Evolutionary conservation across 2,888 invertebrate genomes (phyloP), one percentile per base, ranked within the genome.

Genomic region (Liodrosophila aerea): DNA sequence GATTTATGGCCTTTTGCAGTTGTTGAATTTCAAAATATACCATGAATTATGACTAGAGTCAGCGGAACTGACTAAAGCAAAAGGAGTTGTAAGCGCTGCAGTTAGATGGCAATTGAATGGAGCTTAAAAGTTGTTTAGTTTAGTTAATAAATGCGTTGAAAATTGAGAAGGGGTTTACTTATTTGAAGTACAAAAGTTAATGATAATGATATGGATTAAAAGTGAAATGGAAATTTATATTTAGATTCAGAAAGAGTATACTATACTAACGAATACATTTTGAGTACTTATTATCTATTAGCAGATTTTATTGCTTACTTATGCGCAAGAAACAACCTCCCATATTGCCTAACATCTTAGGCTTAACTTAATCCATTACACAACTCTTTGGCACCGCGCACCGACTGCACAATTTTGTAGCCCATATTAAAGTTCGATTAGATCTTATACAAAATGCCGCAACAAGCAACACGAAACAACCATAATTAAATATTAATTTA

Each of bases 401-500:
- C 64, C 31, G 36, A 69, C 46, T 51, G 12, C 34, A 44, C 56
- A 63, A 7, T 46, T 76, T 58, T 73, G 60, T 71, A 50, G 69
- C 43, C 63, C 56, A 64, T 64, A 73, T 77, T 77, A 58, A 76
- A 46, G 52, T 61, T 49, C 58, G 82, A 82, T 82, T 78, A 75
- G 64, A 82, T 82, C 86, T 53, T 46, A 76, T n/a, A 22, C 22
- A 22, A 81, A 69, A 57, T 62, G 54, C 49, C 52, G 62, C 50
- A 56, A 50, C 54, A 37, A 47, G 50, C 43, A 37, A 63, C 40
- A 60, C 39, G 44, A 61, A 82, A 85, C 65, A 64, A 64, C 68
- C 74, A 85, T 87, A 87, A 86, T 86, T 86, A 86, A 86, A 86
- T 86, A 86, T 76, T 88, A 87, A 87, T 86, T 86, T 87, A 86